Evolutionary conservation across 2,113 vertebrate species (phyloP), one percentile per base, ranked within the genome.

Genomic region (Myocastor coypus): DNA sequence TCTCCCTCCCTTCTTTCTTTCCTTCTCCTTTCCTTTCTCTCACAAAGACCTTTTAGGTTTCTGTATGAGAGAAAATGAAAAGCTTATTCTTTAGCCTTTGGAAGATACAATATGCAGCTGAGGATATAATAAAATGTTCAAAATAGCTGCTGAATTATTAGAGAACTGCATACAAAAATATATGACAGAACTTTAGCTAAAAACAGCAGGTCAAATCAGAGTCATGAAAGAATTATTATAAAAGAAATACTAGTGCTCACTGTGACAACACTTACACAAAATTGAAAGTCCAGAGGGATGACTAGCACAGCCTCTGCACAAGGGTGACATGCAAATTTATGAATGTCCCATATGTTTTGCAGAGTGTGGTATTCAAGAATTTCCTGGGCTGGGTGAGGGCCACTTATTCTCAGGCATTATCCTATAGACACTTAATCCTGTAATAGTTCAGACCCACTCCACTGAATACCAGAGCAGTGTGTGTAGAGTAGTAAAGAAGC

Each of bases 391-490:
- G 26, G 81, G 26, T 5, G 5, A 81, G 64, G 75, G 24, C 57
- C 61, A 86, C 69, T 42, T 66, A 80, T 92, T 85, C 78, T 63
- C 83, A 50, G 59, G 40, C 46, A 32, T 75, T 24, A 14, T 84
- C 73, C 37, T 75, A 42, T 40, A 82, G 59, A 59, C 59, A 55
- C 40, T 91, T 91, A 93, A 83, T 95, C 83, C 91, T 85, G 92
- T 64, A 95, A 75, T 95, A 80, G 95, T 84, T 95, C 89, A 84
- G 66, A 90, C 95, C 90, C 30, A 95, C 94, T 96, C 81, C 92
- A 71, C 57, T 4, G 24, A 91, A 80, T 80, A 89, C 93, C 57
- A 50, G 83, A 66, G 80, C 40, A 83, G 20, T 50, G 68, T 93
- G 40, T 42, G 71, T 42, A 92, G 40, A 81, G n/a, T 26, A 69